Evolutionary conservation across 2,113 vertebrate genomes (phyloP), one percentile per base, ranked within the genome.

Genomic region (Nothobranchius furzeri): DNA sequence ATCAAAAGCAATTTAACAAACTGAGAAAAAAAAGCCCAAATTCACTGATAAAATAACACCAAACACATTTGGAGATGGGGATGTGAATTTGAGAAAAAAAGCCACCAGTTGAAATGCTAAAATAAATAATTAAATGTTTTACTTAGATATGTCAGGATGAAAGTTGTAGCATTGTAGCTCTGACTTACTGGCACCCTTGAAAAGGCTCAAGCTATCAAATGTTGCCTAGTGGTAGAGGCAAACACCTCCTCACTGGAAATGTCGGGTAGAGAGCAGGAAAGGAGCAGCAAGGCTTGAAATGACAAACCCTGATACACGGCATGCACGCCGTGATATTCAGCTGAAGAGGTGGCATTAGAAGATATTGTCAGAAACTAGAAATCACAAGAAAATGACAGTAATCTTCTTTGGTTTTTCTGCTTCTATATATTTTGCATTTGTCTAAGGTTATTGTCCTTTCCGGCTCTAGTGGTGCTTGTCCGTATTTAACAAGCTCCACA

Each of bases 321-420:
- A 35, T 8, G 25, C 3, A 30, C 35, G 20, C 49, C 45, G 20
- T 46, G 1, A 17, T 12, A 46, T 46, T 36, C 12, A n/a, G 13
- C 52, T 36, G 25, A 15, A 47, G 62, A 11, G 37, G 37, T 43
- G 25, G 37, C 9, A 52, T 64, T 63, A 20, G 48, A 62, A 47
- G 14, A 5, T 61, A 53, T 9, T 52, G 43, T 47, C 46, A 61
- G 35, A 47, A 50, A 43, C 15, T 10, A 56, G 64, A 43, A 9
- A 40, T 8, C 57, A 50, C n/a, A 30, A 24, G 11, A 45, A 51
- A 69, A 55, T 13, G 45, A 36, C 40, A 14, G 47, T 42, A 35
- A 56, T 48, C 61, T 42, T 72, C 11, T 49, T 52, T 67, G 0
- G 36, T 35, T 64, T 64, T 12, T 47, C 30, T 43, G 11, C 10